Percentiles rank a stretch among this genome's conserved stretches.
These are phyloP conservation scores for Drosophila anomelani DNA, from an alignment of 2,888 invertebrate genomes.

Conservation along the genomic window DNA sequence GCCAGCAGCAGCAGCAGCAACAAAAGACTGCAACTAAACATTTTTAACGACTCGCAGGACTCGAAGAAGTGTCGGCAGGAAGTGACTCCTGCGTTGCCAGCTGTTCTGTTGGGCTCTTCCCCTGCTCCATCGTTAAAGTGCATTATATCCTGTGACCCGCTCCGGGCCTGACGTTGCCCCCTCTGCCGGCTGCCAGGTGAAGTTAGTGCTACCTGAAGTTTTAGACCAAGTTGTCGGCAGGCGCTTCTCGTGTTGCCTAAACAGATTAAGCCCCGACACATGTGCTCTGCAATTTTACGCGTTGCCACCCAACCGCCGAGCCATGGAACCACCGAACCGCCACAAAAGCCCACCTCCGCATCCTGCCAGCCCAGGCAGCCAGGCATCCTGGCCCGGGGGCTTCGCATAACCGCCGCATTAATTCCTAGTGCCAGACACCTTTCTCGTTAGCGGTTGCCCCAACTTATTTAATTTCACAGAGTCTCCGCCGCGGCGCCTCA, in stretches of 20 bases:
- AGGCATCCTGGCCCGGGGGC: constrained; percentile 35
- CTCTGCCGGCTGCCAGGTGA: constrained; percentile 61
- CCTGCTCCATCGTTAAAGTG: constrained; percentile 54
- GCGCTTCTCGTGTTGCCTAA: constrained; percentile 72
- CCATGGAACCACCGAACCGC: constrained; percentile 34
- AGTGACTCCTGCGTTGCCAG: constrained; percentile 22
- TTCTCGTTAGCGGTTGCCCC: constrained; percentile 77
- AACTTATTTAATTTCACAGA: constrained; percentile 75
- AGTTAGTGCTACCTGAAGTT: constrained; percentile 78
- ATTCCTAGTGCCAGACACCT: constrained; percentile 81
- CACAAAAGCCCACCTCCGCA: constrained; percentile 19
- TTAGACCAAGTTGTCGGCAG: constrained; percentile 69
- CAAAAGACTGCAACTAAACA: constrained; percentile 47
- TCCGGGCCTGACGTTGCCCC: neutral
- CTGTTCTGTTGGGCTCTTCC: constrained; percentile 36
- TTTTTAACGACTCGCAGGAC: constrained; percentile 51
- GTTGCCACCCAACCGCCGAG: constrained; percentile 53
- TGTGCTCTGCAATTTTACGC: constrained; percentile 80
- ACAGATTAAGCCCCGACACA: constrained; percentile 78
- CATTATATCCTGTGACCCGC: constrained; percentile 54
- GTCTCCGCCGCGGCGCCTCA: constrained; percentile 46
- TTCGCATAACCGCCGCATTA: constrained; percentile 76
- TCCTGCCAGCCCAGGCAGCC: constrained; percentile 6
- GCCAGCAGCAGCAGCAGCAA: constrained; percentile 11
- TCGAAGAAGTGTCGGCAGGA: constrained; percentile 31